Conservation (phyloP, 2,888 invertebrate species). For the Tenodera sinensis region DNA sequence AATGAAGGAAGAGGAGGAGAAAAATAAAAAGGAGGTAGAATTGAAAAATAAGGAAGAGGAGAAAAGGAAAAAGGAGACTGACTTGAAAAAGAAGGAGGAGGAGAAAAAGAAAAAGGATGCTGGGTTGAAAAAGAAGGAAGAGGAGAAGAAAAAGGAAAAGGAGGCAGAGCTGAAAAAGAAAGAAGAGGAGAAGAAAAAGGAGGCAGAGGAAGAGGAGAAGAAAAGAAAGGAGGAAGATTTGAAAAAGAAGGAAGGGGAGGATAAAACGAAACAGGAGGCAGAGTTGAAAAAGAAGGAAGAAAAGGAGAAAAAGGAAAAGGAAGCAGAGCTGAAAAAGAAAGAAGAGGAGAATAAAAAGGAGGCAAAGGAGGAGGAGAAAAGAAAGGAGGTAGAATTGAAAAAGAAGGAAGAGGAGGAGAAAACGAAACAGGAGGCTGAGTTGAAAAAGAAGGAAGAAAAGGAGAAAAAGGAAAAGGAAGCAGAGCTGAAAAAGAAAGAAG, state of each 20-base stretch:
- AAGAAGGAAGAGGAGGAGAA: no score
- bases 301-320: conserved; percentile 32
- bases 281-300: conserved; percentile 28
- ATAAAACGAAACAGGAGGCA: conserved; percentile 26
- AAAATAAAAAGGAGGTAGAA: conserved; percentile 23
- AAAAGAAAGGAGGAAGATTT: conserved; percentile 22
- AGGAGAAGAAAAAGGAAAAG: conserved; percentile 14
- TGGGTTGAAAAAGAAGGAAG: conserved; percentile 16
- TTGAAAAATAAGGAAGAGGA: conserved; percentile 20
- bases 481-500: conserved; percentile 14
- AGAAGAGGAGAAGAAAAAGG: conserved; percentile 16
- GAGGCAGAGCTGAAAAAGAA: conserved; percentile 18
- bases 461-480: no score
- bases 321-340: conserved; percentile 32
- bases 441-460: no score
- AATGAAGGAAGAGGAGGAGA: conserved; percentile 13
- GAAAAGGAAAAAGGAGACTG: conserved; percentile 21
- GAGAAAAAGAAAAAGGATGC: conserved; percentile 22
- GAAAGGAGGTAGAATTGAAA: no score
- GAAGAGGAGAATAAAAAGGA: background rate
- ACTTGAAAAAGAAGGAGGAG: conserved; percentile 14
- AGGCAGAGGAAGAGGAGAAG: conserved; percentile 15
- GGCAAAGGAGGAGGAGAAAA: no score
- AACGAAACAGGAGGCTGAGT: no score
- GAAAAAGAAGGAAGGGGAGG: conserved; percentile 13